Evolutionary conservation across 2,888 invertebrate genomes (phyloP), one percentile per base, ranked within the genome.

Genomic region (Carpatolechia fugitivella): DNA sequence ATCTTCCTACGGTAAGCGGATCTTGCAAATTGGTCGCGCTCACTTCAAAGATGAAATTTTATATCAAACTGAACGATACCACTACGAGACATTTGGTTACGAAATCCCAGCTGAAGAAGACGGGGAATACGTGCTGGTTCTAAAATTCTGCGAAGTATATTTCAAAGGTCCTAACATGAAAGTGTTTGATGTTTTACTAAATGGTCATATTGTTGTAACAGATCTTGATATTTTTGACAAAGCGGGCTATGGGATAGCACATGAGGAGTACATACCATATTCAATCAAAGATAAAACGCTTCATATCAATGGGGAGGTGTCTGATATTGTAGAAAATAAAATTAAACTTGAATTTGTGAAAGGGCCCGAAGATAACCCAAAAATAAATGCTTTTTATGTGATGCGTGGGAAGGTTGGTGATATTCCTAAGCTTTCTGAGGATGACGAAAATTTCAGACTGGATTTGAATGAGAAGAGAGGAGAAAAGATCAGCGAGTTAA

Each of bases 121-220:
- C 77, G 99, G 98, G 7, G 95, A 98, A 60, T 99, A 98, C 84
- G 98, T 98, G 3, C 88, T 99, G 73, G 96, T 98, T 54, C 90
- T 99, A 62, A 99, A 99, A 78, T 99, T 99, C 81, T 97, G 97
- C 82, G 99, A 99, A 89, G 99, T 99, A 33, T 99, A 99, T 86
- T 99, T 99, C 79, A 97, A 96, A 78, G 94, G 96, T 1, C 95
- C 97, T 0, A 95, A 97, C 72, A 95, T 96, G 93, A 98, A 98
- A 92, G 97, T 96, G 64, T 99, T 99, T 84, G 98, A 98, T 85
- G 96, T 99, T 16, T 94, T 97, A 14, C 85, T 99, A 48, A 99
- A 99, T 85, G 96, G 96, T 73, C 97, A 98, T 76, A 96, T 95
- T 0, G 95, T 98, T 51, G 95, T 99, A 40, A 94, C 96, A 5